A percentile compares a stretch with the other conserved stretches of the same genome.
phyloP scores from a whole-genome alignment of 35 echinoderm and acorn worm species.

The Amphiura filiformis region DNA sequence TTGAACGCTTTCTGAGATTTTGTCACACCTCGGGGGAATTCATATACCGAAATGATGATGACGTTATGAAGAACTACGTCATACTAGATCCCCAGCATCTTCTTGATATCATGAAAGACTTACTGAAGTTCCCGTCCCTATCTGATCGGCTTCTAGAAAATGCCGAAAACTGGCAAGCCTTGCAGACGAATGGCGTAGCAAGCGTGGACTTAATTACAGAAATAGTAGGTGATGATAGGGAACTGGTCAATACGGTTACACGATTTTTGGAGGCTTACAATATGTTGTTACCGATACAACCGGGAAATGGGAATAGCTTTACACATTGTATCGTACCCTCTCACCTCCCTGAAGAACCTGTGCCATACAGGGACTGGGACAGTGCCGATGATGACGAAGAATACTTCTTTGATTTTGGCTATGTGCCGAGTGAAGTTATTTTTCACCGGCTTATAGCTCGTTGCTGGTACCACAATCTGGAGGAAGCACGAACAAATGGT shows the following conservation, averaged over 20 bases:
- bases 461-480: constrained; percentile 4
- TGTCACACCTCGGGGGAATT: constrained; percentile 16
- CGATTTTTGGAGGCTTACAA: constrained; percentile 26
- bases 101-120: constrained; percentile 25
- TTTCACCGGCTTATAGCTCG: constrained; percentile 22
- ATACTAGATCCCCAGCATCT: constrained; percentile 21
- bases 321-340: constrained; percentile 6
- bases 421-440: neutral
- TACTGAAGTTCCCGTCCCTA: constrained; percentile 6
- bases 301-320: neutral
- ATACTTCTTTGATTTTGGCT: constrained; percentile 45
- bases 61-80: constrained; percentile 17
- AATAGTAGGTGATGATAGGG: neutral
- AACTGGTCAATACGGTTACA: neutral
- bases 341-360: neutral
- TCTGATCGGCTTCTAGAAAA: neutral
- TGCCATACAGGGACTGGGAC: neutral
- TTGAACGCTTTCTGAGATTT: neutral
- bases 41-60: constrained; percentile 37
- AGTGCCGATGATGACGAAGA: constrained; percentile 15
- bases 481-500: neutral
- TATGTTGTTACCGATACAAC: neutral
- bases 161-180: neutral
- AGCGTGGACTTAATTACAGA: neutral
- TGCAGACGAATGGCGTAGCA: constrained; percentile 16